Conservation (phyloP, 2,113 vertebrate genomes). For the Callionymus lyra region DNA sequence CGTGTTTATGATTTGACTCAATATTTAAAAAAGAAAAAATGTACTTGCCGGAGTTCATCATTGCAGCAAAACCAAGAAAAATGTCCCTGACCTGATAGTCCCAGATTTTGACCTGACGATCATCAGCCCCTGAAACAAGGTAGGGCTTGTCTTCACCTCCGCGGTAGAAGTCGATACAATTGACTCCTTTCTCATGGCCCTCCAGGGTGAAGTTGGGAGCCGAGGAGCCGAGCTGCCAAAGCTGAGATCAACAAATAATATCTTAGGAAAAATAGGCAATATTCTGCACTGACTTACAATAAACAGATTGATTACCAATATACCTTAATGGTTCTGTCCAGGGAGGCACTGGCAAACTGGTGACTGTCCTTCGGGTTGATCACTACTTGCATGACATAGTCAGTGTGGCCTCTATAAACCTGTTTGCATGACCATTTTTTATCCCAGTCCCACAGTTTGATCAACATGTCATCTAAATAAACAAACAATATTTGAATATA, state of each 20-base stretch:
- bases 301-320: no score
- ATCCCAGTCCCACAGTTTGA: slow-evolving; percentile 99
- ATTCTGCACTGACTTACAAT: no score
- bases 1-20: not conserved
- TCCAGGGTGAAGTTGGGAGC: slow-evolving; percentile 98
- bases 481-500: slow-evolving; percentile 23
- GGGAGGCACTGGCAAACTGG: slow-evolving; percentile 95
- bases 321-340: slow-evolving; percentile 98
- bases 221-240: slow-evolving; percentile 97
- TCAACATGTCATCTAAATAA: slow-evolving; percentile 92
- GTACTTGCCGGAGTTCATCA: no score
- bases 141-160: slow-evolving; percentile 98
- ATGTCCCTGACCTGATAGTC: slow-evolving; percentile 84
- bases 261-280: not conserved
- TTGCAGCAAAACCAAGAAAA: not conserved
- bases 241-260: slow-evolving; percentile 58
- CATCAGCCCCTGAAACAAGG: slow-evolving; percentile 95
- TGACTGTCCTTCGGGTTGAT: slow-evolving; percentile 99
- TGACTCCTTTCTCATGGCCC: slow-evolving; percentile 96
- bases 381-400: slow-evolving; percentile 99
- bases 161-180: slow-evolving; percentile 98
- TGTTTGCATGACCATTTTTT: slow-evolving; percentile 98
- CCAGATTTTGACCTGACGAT: slow-evolving; percentile 97
- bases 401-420: slow-evolving; percentile 98
- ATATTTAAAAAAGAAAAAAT: no score